Percentiles rank a stretch among this genome's conserved stretches.
Conservation (phyloP, 2,888 invertebrate species). For the Cryptocephalus primarius region DNA sequence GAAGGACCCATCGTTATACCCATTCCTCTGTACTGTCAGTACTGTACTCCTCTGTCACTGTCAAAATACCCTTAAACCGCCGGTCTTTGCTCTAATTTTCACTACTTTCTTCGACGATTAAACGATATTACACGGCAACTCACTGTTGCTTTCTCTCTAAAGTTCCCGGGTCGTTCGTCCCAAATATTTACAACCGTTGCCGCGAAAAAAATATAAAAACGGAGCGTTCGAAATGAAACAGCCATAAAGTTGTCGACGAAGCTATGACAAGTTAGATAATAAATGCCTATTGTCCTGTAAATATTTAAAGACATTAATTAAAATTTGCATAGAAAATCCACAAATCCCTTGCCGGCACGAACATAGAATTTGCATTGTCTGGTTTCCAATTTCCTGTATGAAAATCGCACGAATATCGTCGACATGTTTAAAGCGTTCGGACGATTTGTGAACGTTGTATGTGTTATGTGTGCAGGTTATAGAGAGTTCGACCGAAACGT, state of each 20-base stretch:
- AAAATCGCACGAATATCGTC: slow-evolving; percentile 14
- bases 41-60: too few relatives aligned
- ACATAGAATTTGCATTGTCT: slow-evolving; percentile 25
- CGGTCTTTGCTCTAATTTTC: too few relatives aligned
- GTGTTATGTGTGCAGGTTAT: neutral
- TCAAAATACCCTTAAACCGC: too few relatives aligned
- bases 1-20: too few relatives aligned
- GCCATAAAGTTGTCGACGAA: neutral
- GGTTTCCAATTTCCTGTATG: slow-evolving; percentile 33
- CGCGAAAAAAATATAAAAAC: neutral
- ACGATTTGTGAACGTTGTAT: neutral
- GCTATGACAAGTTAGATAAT: slow-evolving; percentile 8
- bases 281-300: slow-evolving; percentile 11
- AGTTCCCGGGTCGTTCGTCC: too few relatives aligned
- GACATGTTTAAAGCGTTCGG: neutral
- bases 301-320: slow-evolving; percentile 19
- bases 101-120: too few relatives aligned
- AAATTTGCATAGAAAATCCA: slow-evolving; percentile 20
- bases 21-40: too few relatives aligned
- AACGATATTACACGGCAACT: too few relatives aligned
- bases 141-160: too few relatives aligned
- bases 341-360: slow-evolving; percentile 14
- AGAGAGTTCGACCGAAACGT: neutral
- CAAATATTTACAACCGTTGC: too few relatives aligned
- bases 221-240: neutral